Conservation (phyloP, 2,888 invertebrate species). For the Caenorhabditis sulstoni region DNA sequence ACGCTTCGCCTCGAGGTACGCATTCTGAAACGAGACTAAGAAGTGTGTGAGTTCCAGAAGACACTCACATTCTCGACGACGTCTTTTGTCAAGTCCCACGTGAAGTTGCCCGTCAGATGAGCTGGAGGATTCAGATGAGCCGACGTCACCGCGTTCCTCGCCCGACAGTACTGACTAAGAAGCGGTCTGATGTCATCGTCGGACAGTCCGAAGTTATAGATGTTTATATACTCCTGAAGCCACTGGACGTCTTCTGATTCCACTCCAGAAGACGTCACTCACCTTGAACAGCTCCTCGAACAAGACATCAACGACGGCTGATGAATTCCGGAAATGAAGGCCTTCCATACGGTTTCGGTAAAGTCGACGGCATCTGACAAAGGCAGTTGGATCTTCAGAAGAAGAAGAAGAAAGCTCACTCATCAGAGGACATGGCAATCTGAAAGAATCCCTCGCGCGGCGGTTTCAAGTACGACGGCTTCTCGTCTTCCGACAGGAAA, state of each 20-base stretch:
- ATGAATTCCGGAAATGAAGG: too few relatives aligned
- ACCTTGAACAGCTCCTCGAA: too few relatives aligned
- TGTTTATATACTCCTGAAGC: slow-evolving; percentile 18
- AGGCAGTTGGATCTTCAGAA: too few relatives aligned
- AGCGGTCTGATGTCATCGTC: slow-evolving; percentile 7
- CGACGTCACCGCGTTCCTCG: slow-evolving; percentile 5
- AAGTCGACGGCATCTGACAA: too few relatives aligned
- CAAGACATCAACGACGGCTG: too few relatives aligned
- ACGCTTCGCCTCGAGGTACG: slow-evolving; percentile 8
- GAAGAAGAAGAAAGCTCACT: too few relatives aligned
- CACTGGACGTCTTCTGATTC: neutral
- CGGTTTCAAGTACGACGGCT: neutral
- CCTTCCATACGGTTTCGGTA: too few relatives aligned
- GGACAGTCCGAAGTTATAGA: neutral
- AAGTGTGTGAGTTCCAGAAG: neutral
- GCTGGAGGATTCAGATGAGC: slow-evolving; percentile 9
- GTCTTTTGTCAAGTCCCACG: slow-evolving; percentile 15
- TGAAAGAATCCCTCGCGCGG: neutral
- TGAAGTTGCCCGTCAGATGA: slow-evolving; percentile 19
- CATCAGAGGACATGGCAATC: neutral
- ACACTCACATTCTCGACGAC: slow-evolving; percentile 20
- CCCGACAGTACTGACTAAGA: slow-evolving; percentile 18
- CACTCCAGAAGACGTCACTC: too few relatives aligned
- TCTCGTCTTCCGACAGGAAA: neutral
- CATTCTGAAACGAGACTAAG: neutral